Evolutionary conservation across 2,888 invertebrate genomes (phyloP).

Genomic region (Leptopilina drosophilae): DNA sequence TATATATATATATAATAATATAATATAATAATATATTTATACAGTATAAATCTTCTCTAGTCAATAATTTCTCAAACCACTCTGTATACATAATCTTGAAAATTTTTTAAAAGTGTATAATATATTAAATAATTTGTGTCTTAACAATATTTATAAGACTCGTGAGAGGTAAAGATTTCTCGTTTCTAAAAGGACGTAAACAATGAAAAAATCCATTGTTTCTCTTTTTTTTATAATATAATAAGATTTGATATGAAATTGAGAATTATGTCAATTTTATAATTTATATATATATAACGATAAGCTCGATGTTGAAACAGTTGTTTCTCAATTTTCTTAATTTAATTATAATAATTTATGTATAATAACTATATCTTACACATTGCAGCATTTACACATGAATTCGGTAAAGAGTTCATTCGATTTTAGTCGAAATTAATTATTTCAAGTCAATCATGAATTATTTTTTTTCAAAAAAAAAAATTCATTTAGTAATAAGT

Average conservation of each 20-base stretch:
- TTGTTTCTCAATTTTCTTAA: constrained; percentile 19
- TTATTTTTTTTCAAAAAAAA: no score
- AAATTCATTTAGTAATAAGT: no score
- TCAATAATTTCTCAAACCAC: constrained; percentile 30
- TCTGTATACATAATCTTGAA: constrained; percentile 38
- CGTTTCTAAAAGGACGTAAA: constrained; percentile 21
- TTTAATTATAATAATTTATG: neutral
- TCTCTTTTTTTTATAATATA: no score
- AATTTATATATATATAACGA: neutral
- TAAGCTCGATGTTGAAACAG: constrained; percentile 30
- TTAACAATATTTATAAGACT: constrained; percentile 18
- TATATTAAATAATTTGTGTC: constrained; percentile 39
- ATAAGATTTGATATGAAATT: constrained; percentile 15
- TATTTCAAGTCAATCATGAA: neutral
- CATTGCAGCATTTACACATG: constrained; percentile 30
- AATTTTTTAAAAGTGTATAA: constrained; percentile 35
- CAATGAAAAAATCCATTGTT: constrained; percentile 8
- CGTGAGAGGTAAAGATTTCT: constrained; percentile 38
- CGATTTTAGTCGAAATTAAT: constrained; percentile 17
- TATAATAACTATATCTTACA: constrained; percentile 29
- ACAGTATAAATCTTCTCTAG: constrained; percentile 33
- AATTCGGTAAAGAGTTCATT: constrained; percentile 34
- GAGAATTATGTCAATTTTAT: constrained; percentile 1
- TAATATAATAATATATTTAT: constrained; percentile 25
- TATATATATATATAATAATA: constrained; percentile 25